These are phyloP conservation scores for Sebastes trivittatus DNA, from an alignment of 2,797 vertebrate species.

Conservation along the genomic window DNA sequence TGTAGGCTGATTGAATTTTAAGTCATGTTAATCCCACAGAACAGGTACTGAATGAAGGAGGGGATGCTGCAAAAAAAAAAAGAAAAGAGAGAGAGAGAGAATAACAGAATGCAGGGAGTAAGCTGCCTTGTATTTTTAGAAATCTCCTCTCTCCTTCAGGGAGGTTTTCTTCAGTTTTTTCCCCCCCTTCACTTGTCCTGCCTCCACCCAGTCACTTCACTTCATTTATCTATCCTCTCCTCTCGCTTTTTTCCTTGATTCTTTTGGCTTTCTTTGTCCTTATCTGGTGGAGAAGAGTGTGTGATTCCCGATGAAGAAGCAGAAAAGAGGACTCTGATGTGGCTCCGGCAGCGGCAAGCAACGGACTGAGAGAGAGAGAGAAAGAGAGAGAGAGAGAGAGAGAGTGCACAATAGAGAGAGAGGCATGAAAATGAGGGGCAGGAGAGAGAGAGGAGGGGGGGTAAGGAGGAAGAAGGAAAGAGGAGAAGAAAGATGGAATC, in stretches of 20 bases:
- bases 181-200: conserved; percentile 23
- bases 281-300: conserved; percentile 6
- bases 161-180: conserved; percentile 21
- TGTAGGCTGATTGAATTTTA: conserved; percentile 81
- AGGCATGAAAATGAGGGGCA: conserved; percentile 2
- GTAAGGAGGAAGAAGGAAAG: neutral
- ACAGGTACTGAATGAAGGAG: conserved; percentile 80
- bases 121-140: conserved; percentile 64
- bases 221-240: conserved; percentile 27
- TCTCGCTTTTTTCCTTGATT: neutral
- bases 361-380: conserved; percentile 43
- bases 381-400: neutral
- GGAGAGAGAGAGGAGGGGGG: neutral
- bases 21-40: conserved; percentile 81
- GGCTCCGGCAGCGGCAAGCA: conserved; percentile 44
- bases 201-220: conserved; percentile 37
- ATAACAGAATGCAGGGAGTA: conserved; percentile 46
- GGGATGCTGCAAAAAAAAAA: conserved; percentile 36
- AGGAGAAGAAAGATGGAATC: neutral
- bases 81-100: conserved; percentile 27
- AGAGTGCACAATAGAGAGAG: neutral
- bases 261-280: conserved; percentile 21
- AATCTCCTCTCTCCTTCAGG: conserved; percentile 50
- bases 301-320: conserved; percentile 23
- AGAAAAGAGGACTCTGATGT: conserved; percentile 38